Percentiles rank a stretch among this genome's conserved stretches.
Conservation (phyloP, 2,113 vertebrate species). For the Ammospiza nelsoni region DNA sequence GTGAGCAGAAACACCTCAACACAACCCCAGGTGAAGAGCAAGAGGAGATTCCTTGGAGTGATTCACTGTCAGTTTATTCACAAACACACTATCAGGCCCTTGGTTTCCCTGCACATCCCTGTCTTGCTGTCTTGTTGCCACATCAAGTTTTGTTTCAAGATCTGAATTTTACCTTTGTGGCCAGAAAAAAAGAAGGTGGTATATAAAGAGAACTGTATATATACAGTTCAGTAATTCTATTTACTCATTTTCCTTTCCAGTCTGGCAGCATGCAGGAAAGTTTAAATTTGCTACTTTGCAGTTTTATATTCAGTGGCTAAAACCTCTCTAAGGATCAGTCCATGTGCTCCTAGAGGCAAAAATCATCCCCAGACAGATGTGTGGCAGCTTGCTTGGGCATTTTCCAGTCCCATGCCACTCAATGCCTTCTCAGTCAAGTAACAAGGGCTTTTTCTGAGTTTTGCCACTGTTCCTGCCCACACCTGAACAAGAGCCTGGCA, state of each 20-base stretch:
- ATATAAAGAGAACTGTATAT: neutral
- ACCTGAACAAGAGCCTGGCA: neutral
- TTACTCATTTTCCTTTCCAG: neutral
- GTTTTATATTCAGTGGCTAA: neutral
- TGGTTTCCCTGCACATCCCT: fast-evolving
- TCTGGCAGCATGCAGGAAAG: neutral
- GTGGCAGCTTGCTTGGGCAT: neutral
- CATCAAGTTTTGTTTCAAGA: neutral
- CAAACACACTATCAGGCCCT: neutral
- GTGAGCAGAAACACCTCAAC: neutral
- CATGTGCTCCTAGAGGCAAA: neutral
- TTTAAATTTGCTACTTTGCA: neutral
- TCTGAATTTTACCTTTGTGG: neutral
- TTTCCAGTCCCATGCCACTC: neutral
- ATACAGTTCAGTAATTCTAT: neutral
- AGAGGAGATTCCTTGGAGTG: neutral
- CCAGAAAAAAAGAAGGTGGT: neutral
- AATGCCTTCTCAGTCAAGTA: neutral
- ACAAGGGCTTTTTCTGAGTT: neutral
- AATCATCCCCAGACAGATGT: neutral
- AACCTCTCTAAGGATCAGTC: neutral
- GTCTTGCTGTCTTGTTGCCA: neutral
- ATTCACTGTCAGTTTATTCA: neutral
- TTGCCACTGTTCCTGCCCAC: neutral
- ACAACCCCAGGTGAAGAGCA: neutral